These are phyloP conservation scores for Astur gentilis DNA, from an alignment of 2,113 vertebrate genomes.

Conservation along the genomic window DNA sequence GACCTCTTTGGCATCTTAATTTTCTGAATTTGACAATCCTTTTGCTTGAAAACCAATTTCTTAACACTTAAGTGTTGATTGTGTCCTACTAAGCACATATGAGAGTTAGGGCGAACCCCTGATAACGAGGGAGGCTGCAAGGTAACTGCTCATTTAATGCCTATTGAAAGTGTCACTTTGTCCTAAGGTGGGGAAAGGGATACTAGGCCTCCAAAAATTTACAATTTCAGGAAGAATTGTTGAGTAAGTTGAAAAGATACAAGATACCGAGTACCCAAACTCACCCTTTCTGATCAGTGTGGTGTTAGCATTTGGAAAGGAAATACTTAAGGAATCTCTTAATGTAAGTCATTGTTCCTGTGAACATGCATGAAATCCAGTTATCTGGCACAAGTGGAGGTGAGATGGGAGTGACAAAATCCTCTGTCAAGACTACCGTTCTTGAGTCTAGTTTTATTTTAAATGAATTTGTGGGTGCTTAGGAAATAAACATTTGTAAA, in stretches of 20 bases:
- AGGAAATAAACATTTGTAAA: slow-evolving; percentile 48
- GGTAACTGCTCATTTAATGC: neutral
- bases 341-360: neutral
- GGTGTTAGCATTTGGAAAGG: neutral
- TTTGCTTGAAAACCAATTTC: neutral
- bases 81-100: neutral
- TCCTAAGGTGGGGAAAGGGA: neutral
- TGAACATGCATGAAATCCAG: neutral
- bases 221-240: neutral
- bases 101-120: neutral
- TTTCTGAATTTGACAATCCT: neutral
- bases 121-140: neutral
- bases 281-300: neutral
- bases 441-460: neutral
- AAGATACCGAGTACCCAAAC: neutral
- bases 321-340: neutral
- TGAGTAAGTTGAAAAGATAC: neutral
- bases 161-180: neutral
- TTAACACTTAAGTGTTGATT: neutral
- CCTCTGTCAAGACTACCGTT: neutral
- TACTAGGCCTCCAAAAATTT: neutral
- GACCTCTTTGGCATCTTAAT: neutral
- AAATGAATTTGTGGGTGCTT: neutral
- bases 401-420: neutral
- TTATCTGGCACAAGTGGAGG: neutral